Conservation (phyloP, 2,888 invertebrate genomes). For the Sepioteuthis lessoniana region DNA sequence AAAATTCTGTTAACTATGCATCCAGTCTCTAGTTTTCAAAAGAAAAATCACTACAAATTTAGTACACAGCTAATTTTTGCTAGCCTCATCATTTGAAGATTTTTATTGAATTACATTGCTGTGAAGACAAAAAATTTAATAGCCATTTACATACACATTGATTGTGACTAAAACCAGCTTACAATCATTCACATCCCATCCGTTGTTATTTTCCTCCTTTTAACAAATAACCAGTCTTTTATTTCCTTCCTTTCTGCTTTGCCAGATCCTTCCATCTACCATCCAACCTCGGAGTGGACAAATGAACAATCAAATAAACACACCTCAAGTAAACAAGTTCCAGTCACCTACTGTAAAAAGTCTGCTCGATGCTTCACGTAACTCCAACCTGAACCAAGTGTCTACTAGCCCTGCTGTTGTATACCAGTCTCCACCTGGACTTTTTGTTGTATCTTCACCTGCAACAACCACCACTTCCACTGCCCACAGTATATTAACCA, state of each 20-base stretch:
- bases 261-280: constrained; percentile 24
- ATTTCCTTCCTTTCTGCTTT: not conserved
- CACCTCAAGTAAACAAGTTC: not conserved
- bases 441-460: constrained; percentile 49
- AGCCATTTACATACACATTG: too few relatives aligned
- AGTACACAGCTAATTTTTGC: too few relatives aligned
- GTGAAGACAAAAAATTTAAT: too few relatives aligned
- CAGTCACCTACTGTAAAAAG: constrained; percentile 57
- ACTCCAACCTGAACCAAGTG: constrained; percentile 45
- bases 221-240: too few relatives aligned
- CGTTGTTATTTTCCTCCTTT: too few relatives aligned
- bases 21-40: too few relatives aligned
- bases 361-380: constrained; percentile 57
- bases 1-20: too few relatives aligned
- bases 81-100: too few relatives aligned
- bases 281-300: constrained; percentile 1
- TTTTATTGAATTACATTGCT: too few relatives aligned
- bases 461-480: constrained; percentile 49
- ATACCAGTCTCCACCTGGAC: constrained; percentile 37
- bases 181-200: too few relatives aligned
- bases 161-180: too few relatives aligned
- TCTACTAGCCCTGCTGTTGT: constrained; percentile 43
- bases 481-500: constrained; percentile 46
- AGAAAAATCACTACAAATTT: too few relatives aligned
- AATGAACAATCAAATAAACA: constrained; percentile 24